Conservation (phyloP, 1,140 invertebrate genomes). For the Bombus impatiens region DNA sequence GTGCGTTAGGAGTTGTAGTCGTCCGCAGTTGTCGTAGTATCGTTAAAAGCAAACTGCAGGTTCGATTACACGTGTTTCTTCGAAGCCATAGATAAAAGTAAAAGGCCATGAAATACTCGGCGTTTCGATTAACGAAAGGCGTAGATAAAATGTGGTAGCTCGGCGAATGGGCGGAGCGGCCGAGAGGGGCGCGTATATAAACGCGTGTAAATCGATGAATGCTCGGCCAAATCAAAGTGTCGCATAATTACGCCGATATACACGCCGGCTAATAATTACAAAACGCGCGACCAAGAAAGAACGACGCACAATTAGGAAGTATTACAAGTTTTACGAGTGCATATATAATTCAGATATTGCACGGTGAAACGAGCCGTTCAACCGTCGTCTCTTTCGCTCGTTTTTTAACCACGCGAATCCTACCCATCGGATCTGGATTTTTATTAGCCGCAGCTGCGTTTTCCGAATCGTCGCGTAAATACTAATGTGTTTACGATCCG, state of each 20-base stretch:
- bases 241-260: conserved; percentile 50
- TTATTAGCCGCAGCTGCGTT: conserved; percentile 19
- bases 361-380: conserved; percentile 19
- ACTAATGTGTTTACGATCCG: conserved; percentile 43
- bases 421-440: conserved; percentile 5
- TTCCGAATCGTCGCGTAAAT: conserved; percentile 43
- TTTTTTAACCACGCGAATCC: conserved; percentile 4
- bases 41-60: conserved; percentile 45
- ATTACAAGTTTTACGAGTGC: conserved; percentile 58
- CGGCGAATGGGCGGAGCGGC: conserved; percentile 35
- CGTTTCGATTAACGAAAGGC: conserved; percentile 55
- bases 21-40: conserved; percentile 6
- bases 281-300: conserved; percentile 38
- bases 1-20: conserved; percentile 11
- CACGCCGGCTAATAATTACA: conserved; percentile 47
- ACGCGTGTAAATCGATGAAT: conserved; percentile 42
- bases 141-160: conserved; percentile 44
- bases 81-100: conserved; percentile 53
- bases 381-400: neutral
- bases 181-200: neutral
- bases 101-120: conserved; percentile 51
- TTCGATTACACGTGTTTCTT: conserved; percentile 50
- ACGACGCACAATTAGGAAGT: conserved; percentile 56
- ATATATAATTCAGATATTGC: conserved; percentile 52
- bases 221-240: conserved; percentile 53